Conservation (phyloP, 2,113 vertebrate genomes). For the Atherinomorus stipes region DNA sequence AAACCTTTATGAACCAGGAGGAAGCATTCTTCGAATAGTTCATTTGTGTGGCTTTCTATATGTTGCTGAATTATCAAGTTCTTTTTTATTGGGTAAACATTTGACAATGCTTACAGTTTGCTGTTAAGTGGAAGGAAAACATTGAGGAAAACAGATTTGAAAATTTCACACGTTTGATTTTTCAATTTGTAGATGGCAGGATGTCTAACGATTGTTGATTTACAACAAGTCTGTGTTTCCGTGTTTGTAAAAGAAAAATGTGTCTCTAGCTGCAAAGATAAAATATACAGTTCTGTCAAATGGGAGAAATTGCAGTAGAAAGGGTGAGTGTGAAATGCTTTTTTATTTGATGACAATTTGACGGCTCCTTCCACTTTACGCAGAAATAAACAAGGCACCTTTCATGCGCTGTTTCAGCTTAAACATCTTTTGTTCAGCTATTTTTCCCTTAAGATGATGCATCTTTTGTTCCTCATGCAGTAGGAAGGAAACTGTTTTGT, state of each 20-base stretch:
- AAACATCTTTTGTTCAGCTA: background rate
- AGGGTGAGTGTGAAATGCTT: background rate
- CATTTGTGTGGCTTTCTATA: background rate
- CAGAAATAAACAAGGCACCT: slow-evolving; percentile 21
- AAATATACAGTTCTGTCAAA: background rate
- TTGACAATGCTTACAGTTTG: background rate
- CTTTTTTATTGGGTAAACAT: slow-evolving; percentile 7
- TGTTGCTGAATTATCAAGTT: background rate
- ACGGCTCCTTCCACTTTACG: slow-evolving; percentile 10
- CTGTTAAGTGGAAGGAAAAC: background rate
- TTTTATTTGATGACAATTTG: slow-evolving; percentile 16
- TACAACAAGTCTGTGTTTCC: background rate
- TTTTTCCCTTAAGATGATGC: background rate
- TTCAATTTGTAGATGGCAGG: background rate
- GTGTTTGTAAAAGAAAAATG: background rate
- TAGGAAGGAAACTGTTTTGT: slow-evolving; percentile 22
- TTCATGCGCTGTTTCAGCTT: slow-evolving; percentile 25
- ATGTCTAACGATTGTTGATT: background rate
- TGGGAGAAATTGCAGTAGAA: background rate
- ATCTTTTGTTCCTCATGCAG: slow-evolving; percentile 25
- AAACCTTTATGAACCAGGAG: background rate
- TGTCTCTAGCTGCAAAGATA: background rate
- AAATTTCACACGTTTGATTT: background rate
- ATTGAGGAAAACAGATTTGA: background rate
- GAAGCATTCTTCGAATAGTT: background rate